Base-by-base conservation (phyloP, 2,888 invertebrate genomes). In the Nasonia oneida region DNA sequence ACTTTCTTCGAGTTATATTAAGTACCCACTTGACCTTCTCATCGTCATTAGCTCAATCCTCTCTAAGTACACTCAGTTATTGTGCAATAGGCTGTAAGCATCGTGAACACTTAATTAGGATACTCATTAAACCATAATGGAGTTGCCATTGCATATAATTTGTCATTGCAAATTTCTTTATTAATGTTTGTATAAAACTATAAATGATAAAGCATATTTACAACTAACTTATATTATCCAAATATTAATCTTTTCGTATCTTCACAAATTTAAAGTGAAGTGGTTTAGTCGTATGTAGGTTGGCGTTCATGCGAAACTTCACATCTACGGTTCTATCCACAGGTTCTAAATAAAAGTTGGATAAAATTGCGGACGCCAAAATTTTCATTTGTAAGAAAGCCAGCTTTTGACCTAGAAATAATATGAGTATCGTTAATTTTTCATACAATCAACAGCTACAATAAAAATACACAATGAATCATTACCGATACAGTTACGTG, bases 291-390 rank as follows among this genome's bases (percentile, higher is more conserved):
- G 64, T 23, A 64, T 64, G 64, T 3, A 64, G 12, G 23, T n/a
- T 64, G 12, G 29, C 64, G 23, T 29, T n/a, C 29, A 64, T 64
- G n/a, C 12, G 8, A 64, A 64, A 64, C 12, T 12, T 64, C 0
- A 64, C 64, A 29, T 64, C 64, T n/a, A 29, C 64, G 23, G 29
- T 23, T 64, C 64, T 64, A 29, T 64, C 64, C 5, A 18, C 88
- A 86, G 1, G 71, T 23, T 0, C 79, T 74, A 90, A 76, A 2
- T 86, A 80, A 50, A 89, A 90, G 74, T 89, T 81, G 33, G 88
- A 86, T 10, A 90, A 78, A 29, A 89, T 82, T 10, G 85, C 71
- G n/a, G 83, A 87, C 12, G 88, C 42, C 14, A 88, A 67, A 10
- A 86, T 73, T 76, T 90, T 90, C 8, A 87, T 18, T 53, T 87